A percentile compares a stretch with the other conserved stretches of the same genome.
These are phyloP conservation scores for Lampris megalopsis DNA, from an alignment of 2,113 vertebrate species.

Conservation along the genomic window DNA sequence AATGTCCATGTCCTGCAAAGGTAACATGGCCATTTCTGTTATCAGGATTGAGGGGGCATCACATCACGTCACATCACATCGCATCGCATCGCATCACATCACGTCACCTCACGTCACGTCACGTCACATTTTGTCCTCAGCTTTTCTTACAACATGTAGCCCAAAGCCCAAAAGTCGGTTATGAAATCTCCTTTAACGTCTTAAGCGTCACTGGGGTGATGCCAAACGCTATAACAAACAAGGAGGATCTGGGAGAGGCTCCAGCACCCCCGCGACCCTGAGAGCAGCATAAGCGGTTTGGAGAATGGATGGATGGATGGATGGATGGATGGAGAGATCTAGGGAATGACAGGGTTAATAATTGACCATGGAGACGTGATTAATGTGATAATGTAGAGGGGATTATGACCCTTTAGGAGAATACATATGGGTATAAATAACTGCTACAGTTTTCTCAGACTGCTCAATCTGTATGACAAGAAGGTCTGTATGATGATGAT, in stretches of 20 bases:
- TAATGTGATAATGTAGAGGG: neutral
- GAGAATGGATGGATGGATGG: too few relatives aligned
- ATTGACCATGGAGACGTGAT: neutral
- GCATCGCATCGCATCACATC: neutral
- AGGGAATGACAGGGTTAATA: too few relatives aligned
- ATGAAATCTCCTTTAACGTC: too few relatives aligned
- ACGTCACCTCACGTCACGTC: neutral
- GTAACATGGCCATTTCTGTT: conserved; percentile 8
- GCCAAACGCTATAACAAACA: too few relatives aligned
- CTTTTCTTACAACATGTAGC: neutral
- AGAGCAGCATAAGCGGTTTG: too few relatives aligned
- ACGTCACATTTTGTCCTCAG: neutral
- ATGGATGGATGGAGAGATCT: too few relatives aligned
- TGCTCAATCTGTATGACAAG: neutral
- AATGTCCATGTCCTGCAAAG: conserved; percentile 89
- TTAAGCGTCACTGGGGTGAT: too few relatives aligned
- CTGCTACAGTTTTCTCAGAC: neutral
- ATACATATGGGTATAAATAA: neutral
- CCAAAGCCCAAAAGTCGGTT: neutral
- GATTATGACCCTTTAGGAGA: neutral
- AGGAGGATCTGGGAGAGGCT: too few relatives aligned
- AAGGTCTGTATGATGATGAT: conserved; percentile 2
- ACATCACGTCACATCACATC: neutral
- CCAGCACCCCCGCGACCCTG: too few relatives aligned
- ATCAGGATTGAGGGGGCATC: neutral